Conservation (phyloP, 23 tunicate genomes). For the Styela plicata region DNA sequence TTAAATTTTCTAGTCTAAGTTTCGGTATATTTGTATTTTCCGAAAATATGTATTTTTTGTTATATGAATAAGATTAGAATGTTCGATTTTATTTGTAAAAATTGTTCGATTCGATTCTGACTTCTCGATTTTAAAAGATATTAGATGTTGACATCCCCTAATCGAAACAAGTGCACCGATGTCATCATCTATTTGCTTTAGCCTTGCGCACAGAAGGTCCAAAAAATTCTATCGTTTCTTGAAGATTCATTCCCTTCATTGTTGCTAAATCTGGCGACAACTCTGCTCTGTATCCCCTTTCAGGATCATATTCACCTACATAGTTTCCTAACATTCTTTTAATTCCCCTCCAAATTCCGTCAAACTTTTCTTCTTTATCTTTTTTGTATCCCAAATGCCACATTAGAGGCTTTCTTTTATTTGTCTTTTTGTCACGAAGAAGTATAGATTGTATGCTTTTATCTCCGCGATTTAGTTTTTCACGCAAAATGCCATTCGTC, state of each 20-base stretch:
- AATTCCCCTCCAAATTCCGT: constrained; percentile 31
- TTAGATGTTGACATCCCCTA: no score
- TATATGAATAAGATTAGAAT: no score
- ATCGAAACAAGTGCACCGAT: no score
- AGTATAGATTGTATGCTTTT: constrained; percentile 25
- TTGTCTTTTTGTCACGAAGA: constrained; percentile 6
- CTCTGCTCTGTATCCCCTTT: neutral
- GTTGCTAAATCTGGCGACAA: neutral
- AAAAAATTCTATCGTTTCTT: neutral
- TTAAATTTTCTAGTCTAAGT: no score
- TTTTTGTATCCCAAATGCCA: constrained; percentile 45
- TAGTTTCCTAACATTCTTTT: constrained; percentile 1
- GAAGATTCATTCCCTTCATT: neutral
- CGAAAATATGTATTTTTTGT: no score
- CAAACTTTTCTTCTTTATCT: constrained; percentile 29
- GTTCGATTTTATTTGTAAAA: no score
- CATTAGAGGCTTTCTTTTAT: constrained; percentile 19
- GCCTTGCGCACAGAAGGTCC: neutral
- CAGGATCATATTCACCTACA: constrained; percentile 23
- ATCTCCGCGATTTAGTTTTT: constrained; percentile 26
- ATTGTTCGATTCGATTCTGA: no score
- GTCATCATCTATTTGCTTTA: neutral
- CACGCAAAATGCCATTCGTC: constrained; percentile 63
- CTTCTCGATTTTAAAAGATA: no score
- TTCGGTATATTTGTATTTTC: no score